phyloP scores from a whole-genome alignment of 2,797 vertebrate genomes.

The Oreonectes daqikongensis region DNA sequence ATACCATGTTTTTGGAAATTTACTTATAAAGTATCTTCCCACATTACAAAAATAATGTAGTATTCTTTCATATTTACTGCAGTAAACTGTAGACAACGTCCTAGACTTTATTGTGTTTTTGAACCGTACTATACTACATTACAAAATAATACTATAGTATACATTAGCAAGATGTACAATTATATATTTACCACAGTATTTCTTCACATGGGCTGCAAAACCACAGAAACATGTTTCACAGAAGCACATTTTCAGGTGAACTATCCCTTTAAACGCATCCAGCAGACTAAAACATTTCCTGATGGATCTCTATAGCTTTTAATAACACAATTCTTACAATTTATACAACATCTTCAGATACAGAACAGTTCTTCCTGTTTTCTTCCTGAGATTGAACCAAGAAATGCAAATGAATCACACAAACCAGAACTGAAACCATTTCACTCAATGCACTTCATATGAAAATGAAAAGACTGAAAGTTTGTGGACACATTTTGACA shows the following conservation, averaged over 20 bases:
- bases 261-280: too few species aligned
- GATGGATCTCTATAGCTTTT: not conserved
- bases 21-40: too few species aligned
- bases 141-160: too few species aligned
- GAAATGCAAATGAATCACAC: conserved; percentile 32
- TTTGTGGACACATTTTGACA: not conserved
- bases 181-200: not conserved
- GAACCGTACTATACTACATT: too few species aligned
- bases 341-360: not conserved
- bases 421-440: conserved; percentile 28
- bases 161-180: too few species aligned
- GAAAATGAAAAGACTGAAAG: not conserved
- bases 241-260: too few species aligned
- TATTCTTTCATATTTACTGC: too few species aligned
- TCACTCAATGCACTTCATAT: not conserved
- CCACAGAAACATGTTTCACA: not conserved
- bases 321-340: not conserved
- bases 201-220: not conserved
- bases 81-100: too few species aligned
- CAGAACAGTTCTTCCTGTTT: conserved; percentile 7
- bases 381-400: not conserved
- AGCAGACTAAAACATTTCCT: too few species aligned
- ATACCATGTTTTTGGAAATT: too few species aligned
- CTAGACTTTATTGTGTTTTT: too few species aligned
- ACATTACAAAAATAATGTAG: too few species aligned